Percentiles rank a stretch among this genome's conserved stretches.
Evolutionary conservation across 2,113 vertebrate genomes (phyloP).

Genomic region (Lepus timidus): DNA sequence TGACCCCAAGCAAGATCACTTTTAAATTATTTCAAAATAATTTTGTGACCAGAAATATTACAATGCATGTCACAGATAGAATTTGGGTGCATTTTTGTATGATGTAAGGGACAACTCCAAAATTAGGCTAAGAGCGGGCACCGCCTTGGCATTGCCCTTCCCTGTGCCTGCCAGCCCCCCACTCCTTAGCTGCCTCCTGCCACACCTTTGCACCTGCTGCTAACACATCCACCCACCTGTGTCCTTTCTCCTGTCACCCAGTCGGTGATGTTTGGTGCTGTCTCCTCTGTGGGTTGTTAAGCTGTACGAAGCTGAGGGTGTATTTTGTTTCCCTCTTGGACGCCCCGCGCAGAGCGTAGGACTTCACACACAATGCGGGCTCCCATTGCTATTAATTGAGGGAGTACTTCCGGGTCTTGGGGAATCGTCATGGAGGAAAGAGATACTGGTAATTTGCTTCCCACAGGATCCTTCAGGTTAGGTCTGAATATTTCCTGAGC

Average conservation of each 20-base stretch:
- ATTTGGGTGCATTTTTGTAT: neutral
- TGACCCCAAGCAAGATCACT: neutral
- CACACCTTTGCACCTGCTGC: neutral
- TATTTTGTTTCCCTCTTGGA: neutral
- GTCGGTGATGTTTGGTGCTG: neutral
- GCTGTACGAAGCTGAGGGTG: neutral
- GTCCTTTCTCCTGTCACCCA: neutral
- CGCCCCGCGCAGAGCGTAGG: neutral
- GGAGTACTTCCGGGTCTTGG: neutral
- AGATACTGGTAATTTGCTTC: neutral
- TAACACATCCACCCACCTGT: neutral
- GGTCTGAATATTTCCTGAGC: neutral
- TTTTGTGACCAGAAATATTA: constrained; percentile 23
- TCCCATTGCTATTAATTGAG: accelerated
- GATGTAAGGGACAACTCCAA: neutral
- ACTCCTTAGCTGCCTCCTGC: neutral
- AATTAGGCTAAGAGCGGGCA: neutral
- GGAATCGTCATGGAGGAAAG: neutral
- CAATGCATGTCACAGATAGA: neutral
- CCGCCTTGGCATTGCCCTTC: neutral
- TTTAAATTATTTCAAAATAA: constrained; percentile 49
- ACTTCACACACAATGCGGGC: neutral
- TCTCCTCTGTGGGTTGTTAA: neutral
- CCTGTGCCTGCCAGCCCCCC: neutral
- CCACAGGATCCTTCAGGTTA: neutral